Evolutionary conservation across 2,113 vertebrate genomes (phyloP).

Genomic region (Nyctereutes procyonoides): DNA sequence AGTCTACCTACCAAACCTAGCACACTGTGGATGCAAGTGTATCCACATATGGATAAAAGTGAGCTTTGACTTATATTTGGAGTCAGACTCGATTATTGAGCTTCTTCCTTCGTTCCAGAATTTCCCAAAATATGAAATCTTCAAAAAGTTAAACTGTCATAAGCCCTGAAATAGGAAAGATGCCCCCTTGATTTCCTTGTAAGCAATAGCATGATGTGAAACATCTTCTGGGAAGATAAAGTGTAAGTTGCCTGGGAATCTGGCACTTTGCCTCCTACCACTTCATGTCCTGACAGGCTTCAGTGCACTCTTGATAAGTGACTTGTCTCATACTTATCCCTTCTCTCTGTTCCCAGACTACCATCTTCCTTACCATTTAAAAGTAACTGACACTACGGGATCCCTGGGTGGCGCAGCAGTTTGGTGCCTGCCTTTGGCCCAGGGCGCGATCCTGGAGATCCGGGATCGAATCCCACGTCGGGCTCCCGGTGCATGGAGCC

Average conservation of each 20-base stretch:
- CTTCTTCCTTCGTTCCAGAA: constrained; percentile 13
- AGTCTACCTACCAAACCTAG: not conserved
- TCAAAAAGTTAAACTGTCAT: not conserved
- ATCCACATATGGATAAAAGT: not conserved
- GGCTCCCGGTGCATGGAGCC: no score
- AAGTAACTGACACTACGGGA: not conserved
- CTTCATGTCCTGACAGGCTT: not conserved
- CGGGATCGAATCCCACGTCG: no score
- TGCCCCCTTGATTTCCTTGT: not conserved
- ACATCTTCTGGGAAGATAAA: not conserved
- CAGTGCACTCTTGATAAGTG: not conserved
- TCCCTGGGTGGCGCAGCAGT: no score
- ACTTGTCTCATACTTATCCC: not conserved
- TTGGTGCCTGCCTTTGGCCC: no score
- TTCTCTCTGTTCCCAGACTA: not conserved
- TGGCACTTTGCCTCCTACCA: not conserved
- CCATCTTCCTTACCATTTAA: not conserved
- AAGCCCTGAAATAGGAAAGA: not conserved
- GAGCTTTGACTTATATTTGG: not conserved
- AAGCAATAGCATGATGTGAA: not conserved
- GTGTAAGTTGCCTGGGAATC: not conserved
- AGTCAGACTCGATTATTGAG: not conserved
- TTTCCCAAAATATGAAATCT: not conserved
- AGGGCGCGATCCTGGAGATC: no score
- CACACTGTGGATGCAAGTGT: not conserved